Evolutionary conservation across 2,888 invertebrate species (phyloP), one percentile per base, ranked within the genome.

Genomic region (Campoplex capitator): DNA sequence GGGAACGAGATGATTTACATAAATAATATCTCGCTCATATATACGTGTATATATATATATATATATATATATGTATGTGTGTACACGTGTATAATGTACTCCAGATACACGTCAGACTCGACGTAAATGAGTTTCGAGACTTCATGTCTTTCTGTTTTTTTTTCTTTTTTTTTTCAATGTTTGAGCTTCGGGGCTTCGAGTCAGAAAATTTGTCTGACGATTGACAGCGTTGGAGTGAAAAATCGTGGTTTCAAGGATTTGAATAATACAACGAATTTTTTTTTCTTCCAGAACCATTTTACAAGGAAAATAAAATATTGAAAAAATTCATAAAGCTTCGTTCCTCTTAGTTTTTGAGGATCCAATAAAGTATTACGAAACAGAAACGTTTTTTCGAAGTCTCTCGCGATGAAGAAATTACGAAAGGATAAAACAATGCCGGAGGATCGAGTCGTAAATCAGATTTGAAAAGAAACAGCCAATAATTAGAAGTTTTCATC

Each of bases 1-100:
- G 86, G 78, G 83, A 89, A 86, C 84, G 84, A 84, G 68, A 85
- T 78, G 85, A 88, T 90, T 89, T 89, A 80, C 88, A 89, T 90
- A 90, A 89, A 89, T 85, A 80, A 79, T 83, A 81, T 86, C 81
- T 86, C 77, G 67, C 74, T 74, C 65, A 23, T 54, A 67, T 58
- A 45, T 16, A 28, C 13, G 9, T 56, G 28, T 54, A 54, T 38
- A n/a, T 51, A 51, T 23, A 23, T 23, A 23, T 23, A 23, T 54
- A 56, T 58, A 32, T 16, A 18, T 6, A 6, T 56, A 32, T 54
- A 42, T 38, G 16, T 51, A 42, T 73, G n/a, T 32, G 32, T 76
- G 23, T 71, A 23, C 70, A 35, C 32, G 65, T 70, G 62, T 48
- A 23, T 45, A 45, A 23, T 70, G 16, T 45, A 42, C 23, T 70